These are phyloP conservation scores for Yponomeuta plumbellus DNA, from an alignment of 2,888 invertebrate species.

Conservation along the genomic window DNA sequence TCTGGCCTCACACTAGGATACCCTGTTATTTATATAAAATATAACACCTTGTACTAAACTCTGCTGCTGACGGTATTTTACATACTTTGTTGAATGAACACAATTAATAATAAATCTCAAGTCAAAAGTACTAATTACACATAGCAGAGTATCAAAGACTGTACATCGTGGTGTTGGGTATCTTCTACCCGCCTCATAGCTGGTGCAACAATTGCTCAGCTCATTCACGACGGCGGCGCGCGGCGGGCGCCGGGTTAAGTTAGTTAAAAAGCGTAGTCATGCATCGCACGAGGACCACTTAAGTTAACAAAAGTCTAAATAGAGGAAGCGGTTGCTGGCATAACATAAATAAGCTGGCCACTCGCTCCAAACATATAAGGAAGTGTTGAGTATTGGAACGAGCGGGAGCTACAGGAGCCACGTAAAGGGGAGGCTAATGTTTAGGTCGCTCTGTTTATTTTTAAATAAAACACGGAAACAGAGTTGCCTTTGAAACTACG, in stretches of 20 bases:
- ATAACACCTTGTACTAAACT: no score
- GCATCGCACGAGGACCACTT: neutral
- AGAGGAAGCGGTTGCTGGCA: constrained; percentile 16
- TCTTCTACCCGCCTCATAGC: no score
- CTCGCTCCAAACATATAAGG: constrained; percentile 24
- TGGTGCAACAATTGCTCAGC: no score
- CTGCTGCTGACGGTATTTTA: no score
- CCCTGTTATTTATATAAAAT: no score
- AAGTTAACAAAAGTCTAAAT: constrained; percentile 16
- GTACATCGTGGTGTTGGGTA: no score
- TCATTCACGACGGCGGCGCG: no score
- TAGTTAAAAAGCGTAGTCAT: neutral
- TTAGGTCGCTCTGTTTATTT: constrained; percentile 5
- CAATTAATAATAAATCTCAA: no score
- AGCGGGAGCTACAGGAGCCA: neutral
- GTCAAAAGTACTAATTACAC: no score
- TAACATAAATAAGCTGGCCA: constrained; percentile 16
- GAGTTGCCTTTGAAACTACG: neutral
- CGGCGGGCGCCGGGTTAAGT: neutral
- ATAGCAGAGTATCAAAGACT: no score
- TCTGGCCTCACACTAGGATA: no score
- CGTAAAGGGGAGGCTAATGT: constrained; percentile 7
- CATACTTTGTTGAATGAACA: no score
- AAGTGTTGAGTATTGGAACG: constrained; percentile 18
- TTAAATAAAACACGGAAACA: constrained; percentile 8